phyloP scores from a whole-genome alignment of 2,113 vertebrate species.

The Larimichthys polyactis region DNA sequence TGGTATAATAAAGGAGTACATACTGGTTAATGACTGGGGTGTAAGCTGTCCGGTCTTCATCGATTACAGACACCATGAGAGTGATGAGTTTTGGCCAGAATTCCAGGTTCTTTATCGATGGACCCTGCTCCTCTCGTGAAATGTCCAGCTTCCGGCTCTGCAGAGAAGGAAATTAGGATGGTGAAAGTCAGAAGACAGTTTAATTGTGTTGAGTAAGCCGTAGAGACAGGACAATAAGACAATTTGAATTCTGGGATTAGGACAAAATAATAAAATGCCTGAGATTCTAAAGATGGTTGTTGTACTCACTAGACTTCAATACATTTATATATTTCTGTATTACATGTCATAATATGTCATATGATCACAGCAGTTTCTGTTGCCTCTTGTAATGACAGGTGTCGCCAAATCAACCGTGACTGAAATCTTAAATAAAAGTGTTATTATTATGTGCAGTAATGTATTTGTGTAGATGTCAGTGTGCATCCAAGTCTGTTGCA shows the following conservation, averaged over 20 bases:
- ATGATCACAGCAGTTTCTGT: too few species aligned
- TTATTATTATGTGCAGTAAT: background rate
- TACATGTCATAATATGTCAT: background rate
- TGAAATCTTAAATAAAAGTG: background rate
- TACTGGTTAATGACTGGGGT: slow-evolving; percentile 95
- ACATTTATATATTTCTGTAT: background rate
- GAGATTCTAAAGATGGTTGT: background rate
- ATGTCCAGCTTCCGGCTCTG: slow-evolving; percentile 92
- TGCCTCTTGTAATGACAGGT: background rate
- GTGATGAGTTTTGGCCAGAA: slow-evolving; percentile 97
- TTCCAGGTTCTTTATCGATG: slow-evolving; percentile 93
- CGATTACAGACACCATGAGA: slow-evolving; percentile 94
- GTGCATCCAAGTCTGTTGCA: background rate
- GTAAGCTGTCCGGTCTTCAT: slow-evolving; percentile 93
- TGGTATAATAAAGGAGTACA: slow-evolving; percentile 70
- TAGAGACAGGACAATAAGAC: background rate
- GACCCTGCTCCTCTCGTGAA: slow-evolving; percentile 93
- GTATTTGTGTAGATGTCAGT: background rate
- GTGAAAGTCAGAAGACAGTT: background rate
- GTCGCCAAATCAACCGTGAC: background rate
- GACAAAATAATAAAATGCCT: background rate
- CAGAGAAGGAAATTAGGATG: slow-evolving; percentile 2
- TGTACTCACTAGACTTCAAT: background rate
- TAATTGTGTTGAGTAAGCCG: background rate
- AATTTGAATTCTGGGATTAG: background rate